These are phyloP conservation scores for Tetrapedia diversipes DNA, from an alignment of 2,888 invertebrate genomes.

Conservation along the genomic window DNA sequence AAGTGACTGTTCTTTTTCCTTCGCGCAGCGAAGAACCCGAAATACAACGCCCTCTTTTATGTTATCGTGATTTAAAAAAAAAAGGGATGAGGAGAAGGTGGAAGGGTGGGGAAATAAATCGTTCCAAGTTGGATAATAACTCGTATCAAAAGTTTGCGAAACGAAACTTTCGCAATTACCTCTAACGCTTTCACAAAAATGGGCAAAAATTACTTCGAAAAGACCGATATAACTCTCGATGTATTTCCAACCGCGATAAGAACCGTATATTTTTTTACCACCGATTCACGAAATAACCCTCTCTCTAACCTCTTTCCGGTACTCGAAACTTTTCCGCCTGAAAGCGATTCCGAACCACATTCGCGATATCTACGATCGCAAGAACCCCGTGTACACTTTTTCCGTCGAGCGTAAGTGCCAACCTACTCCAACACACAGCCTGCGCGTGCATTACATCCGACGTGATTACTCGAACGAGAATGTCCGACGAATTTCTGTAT, in stretches of 20 bases:
- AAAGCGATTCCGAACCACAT: not conserved
- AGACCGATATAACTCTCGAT: conserved; percentile 34
- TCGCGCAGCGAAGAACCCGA: conserved; percentile 22
- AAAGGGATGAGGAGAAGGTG: conserved; percentile 1
- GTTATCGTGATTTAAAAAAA: conserved; percentile 22
- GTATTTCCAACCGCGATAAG: conserved; percentile 30
- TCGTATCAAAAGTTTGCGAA: conserved; percentile 50
- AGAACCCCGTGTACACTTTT: not conserved
- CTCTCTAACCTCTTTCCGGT: not conserved
- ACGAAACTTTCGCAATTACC: conserved; percentile 58
- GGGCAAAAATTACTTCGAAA: conserved; percentile 39
- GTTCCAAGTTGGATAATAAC: conserved; percentile 45
- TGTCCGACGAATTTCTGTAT: not conserved
- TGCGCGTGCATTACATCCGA: not conserved
- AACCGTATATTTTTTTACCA: conserved; percentile 19
- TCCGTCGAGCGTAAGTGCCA: not conserved
- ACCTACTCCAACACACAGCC: no score
- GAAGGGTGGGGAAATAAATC: conserved; percentile 51
- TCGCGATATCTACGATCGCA: not conserved
- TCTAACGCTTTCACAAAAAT: conserved; percentile 42
- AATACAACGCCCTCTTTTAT: conserved; percentile 37
- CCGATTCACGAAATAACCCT: not conserved
- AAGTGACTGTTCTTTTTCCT: conserved; percentile 27
- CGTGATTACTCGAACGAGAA: not conserved
- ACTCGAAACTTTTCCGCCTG: not conserved